These are phyloP conservation scores for Habroteleia sp. DNA, from an alignment of 2,888 invertebrate genomes.

Conservation along the genomic window DNA sequence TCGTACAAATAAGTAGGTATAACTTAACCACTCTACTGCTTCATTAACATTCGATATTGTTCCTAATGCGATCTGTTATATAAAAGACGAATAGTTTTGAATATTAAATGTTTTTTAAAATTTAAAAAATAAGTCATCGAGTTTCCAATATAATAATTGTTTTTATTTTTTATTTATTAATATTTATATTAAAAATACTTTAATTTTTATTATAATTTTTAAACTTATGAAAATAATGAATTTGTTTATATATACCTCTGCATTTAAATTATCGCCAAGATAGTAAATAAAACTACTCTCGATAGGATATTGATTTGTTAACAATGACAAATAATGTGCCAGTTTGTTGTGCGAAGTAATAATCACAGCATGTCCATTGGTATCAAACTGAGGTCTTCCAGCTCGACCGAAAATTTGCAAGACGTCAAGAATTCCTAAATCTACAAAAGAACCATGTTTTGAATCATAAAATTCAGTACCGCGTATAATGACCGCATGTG, in stretches of 20 bases:
- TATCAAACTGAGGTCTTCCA: constrained; percentile 98
- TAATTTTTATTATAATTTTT: too few relatives aligned
- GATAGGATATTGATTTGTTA: constrained; percentile 98
- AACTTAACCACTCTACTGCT: constrained; percentile 98
- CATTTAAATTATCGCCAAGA: constrained; percentile 97
- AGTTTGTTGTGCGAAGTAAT: constrained; percentile 96
- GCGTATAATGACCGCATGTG: constrained; percentile 98
- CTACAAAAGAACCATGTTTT: constrained; percentile 95
- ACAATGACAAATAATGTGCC: constrained; percentile 94
- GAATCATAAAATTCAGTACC: constrained; percentile 99
- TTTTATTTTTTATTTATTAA: not conserved
- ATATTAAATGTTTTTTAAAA: not conserved
- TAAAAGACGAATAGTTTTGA: not conserved
- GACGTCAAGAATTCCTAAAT: constrained; percentile 98
- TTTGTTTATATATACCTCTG: constrained; percentile 86
- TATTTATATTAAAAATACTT: too few relatives aligned
- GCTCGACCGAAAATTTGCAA: constrained; percentile 99
- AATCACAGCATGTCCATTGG: constrained; percentile 95
- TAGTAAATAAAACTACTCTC: constrained; percentile 97
- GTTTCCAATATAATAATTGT: too few relatives aligned
- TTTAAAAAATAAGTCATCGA: too few relatives aligned
- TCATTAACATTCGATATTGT: constrained; percentile 97
- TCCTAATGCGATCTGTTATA: constrained; percentile 86
- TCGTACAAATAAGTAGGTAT: constrained; percentile 96
- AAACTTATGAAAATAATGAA: not conserved